Evolutionary conservation across 2,113 vertebrate genomes (phyloP).

Genomic region (Brienomyrus brachyistius): DNA sequence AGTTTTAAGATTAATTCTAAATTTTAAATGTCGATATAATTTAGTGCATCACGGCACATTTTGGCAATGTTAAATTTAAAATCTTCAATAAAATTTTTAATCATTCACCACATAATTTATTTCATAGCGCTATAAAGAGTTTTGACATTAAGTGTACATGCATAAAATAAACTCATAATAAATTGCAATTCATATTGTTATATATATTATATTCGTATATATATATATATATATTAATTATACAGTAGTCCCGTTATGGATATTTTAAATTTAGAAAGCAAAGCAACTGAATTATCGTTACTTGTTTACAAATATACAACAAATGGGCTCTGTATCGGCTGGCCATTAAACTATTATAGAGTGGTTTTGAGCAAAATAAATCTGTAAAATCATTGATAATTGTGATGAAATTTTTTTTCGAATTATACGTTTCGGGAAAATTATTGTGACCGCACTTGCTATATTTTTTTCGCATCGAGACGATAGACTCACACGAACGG

Average conservation of each 20-base stretch:
- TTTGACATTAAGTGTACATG: not conserved
- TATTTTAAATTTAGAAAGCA: not conserved
- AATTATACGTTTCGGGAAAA: not conserved
- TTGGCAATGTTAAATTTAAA: not conserved
- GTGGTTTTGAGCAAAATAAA: not conserved
- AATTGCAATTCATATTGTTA: not conserved
- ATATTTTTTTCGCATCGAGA: not conserved
- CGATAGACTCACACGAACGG: not conserved
- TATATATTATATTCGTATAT: not conserved
- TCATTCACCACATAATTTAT: not conserved
- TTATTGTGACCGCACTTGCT: not conserved
- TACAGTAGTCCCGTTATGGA: not conserved
- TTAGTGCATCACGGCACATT: not conserved
- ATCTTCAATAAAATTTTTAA: not conserved
- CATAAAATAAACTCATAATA: not conserved
- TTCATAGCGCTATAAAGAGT: not conserved
- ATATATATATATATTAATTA: not conserved
- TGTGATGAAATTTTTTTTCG: not conserved
- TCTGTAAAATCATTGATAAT: not conserved
- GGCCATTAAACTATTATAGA: not conserved
- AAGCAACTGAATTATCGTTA: not conserved
- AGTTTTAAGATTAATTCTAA: not conserved
- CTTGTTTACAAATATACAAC: not conserved
- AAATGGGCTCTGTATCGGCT: not conserved
- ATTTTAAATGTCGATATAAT: not conserved